Conservation (phyloP, 30 jellyfish, hydroid and myxozoan species). For the Turritopsis rubra region DNA sequence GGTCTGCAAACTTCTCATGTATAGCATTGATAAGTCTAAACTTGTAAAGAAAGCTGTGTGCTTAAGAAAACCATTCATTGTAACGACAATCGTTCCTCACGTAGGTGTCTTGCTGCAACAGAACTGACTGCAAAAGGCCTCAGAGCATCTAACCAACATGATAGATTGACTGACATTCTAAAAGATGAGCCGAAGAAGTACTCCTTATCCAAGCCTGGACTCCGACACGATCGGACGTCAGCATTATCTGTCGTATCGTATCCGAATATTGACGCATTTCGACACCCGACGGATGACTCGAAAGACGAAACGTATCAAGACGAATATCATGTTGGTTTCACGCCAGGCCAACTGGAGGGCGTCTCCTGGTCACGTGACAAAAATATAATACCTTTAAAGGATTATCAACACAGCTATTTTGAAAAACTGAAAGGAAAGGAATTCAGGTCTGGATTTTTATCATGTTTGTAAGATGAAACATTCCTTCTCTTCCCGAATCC, state of each 20-base stretch:
- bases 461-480: too few species aligned
- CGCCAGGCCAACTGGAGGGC: conserved; percentile 58
- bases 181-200: conserved; percentile 50
- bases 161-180: conserved; percentile 55
- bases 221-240: conserved; percentile 50
- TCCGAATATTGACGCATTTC: conserved; percentile 28
- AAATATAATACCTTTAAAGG: conserved; percentile 51
- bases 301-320: conserved; percentile 3
- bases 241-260: conserved; percentile 45
- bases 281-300: neutral
- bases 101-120: conserved; percentile 61
- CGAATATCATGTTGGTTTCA: conserved; percentile 33
- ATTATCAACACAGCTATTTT: conserved; percentile 47
- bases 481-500: too few species aligned
- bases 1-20: conserved; percentile 30
- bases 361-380: conserved; percentile 66
- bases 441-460: conserved; percentile 44
- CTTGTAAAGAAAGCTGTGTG: too few species aligned
- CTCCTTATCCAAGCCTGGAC: conserved; percentile 61
- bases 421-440: conserved; percentile 53
- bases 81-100: too few species aligned
- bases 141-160: conserved; percentile 59
- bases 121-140: conserved; percentile 51
- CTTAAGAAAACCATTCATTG: too few species aligned
- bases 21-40: neutral